Evolutionary conservation across 2,113 vertebrate genomes (phyloP).

Genomic region (Colinus virginianus): DNA sequence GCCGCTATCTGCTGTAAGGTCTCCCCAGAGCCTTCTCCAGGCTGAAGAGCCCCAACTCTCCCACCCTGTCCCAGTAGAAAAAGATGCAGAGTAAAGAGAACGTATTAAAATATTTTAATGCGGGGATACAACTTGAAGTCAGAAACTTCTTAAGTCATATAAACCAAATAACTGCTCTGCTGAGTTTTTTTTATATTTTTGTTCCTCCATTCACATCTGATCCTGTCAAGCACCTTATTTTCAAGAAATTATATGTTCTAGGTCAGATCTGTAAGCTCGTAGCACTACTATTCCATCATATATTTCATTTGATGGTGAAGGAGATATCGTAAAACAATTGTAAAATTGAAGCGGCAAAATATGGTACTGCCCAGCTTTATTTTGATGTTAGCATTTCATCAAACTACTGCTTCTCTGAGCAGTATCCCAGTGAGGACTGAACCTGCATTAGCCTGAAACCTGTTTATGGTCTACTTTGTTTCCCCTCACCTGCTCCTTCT

Average conservation of each 20-base stretch:
- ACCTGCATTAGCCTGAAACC: background rate
- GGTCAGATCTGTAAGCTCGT: background rate
- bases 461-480: background rate
- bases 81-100: background rate
- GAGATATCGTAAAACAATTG: background rate
- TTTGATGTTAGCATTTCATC: background rate
- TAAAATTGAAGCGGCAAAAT: background rate
- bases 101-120: background rate
- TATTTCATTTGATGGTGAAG: background rate
- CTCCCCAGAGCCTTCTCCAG: too few relatives aligned
- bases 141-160: background rate
- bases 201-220: constrained; percentile 8
- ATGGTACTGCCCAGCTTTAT: background rate
- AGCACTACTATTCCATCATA: background rate
- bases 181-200: background rate
- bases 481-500: background rate
- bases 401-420: background rate
- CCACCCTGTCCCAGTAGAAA: background rate
- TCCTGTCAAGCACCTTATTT: background rate
- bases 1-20: too few relatives aligned
- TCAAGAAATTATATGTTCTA: background rate
- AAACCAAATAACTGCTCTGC: background rate
- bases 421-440: background rate
- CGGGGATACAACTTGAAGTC: background rate
- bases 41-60: too few relatives aligned